These are phyloP conservation scores for Andrena fulva DNA, from an alignment of 2,888 invertebrate species.

Conservation along the genomic window DNA sequence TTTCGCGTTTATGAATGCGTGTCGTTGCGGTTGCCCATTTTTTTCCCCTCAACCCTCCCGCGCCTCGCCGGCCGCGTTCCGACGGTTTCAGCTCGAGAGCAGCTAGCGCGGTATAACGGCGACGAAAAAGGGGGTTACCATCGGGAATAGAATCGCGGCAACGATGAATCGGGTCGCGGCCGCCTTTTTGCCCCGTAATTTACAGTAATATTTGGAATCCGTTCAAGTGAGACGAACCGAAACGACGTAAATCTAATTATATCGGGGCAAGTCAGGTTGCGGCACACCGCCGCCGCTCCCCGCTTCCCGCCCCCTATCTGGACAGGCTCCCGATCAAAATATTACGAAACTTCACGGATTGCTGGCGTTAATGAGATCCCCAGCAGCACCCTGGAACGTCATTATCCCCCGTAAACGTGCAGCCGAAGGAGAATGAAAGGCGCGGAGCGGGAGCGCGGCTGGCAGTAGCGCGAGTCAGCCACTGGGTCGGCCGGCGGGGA, in stretches of 20 bases:
- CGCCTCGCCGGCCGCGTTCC: neutral
- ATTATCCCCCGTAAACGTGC: neutral
- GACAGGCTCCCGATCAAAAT: neutral
- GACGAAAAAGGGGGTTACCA: slow-evolving; percentile 50
- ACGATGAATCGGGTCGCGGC: slow-evolving; percentile 61
- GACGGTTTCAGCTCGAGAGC: slow-evolving; percentile 19
- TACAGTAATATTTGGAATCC: slow-evolving; percentile 70
- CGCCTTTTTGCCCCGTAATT: slow-evolving; percentile 67
- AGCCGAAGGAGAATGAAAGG: neutral
- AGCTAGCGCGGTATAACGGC: slow-evolving; percentile 48
- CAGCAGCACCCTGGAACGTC: neutral
- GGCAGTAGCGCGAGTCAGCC: slow-evolving; percentile 19
- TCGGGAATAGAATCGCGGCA: slow-evolving; percentile 60
- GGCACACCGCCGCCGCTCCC: neutral
- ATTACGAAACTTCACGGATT: slow-evolving; percentile 5
- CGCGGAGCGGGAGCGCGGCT: slow-evolving; percentile 5
- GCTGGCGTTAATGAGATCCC: slow-evolving; percentile 6
- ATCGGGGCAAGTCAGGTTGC: slow-evolving; percentile 36
- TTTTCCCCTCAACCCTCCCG: neutral
- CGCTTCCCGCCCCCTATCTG: neutral
- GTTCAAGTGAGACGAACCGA: slow-evolving; percentile 60
- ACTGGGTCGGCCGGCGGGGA: neutral
- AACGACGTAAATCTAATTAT: slow-evolving; percentile 63
- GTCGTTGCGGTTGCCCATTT: slow-evolving; percentile 13
- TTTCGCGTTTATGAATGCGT: slow-evolving; percentile 55